phyloP scores from a whole-genome alignment of 2,113 vertebrate genomes.

The Microcebus griseorufus region DNA sequence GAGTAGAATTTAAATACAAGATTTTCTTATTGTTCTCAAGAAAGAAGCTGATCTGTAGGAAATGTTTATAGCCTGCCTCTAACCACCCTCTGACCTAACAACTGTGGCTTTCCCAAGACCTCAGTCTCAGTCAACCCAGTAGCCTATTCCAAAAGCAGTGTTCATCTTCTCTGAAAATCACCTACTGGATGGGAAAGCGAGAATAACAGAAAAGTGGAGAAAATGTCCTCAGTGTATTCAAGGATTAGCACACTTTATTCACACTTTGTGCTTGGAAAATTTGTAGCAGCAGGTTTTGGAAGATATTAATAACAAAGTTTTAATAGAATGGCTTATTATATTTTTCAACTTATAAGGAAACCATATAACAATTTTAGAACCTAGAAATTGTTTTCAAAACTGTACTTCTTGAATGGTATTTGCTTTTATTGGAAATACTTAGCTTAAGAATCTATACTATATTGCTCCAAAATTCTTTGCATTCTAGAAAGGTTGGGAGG shows the following conservation, averaged over 20 bases:
- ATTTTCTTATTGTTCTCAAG: not conserved
- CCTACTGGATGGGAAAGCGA: not conserved
- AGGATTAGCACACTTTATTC: not conserved
- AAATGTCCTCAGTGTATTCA: not conserved
- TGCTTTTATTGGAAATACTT: constrained; percentile 35
- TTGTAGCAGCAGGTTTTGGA: not conserved
- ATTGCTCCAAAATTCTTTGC: constrained; percentile 30
- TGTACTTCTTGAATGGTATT: not conserved
- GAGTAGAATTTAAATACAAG: not conserved
- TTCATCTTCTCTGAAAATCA: not conserved
- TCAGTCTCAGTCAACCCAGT: not conserved
- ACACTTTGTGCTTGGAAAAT: not conserved
- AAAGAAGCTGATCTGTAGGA: not conserved
- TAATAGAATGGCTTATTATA: not conserved
- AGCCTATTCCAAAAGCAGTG: not conserved
- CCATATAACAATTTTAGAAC: not conserved
- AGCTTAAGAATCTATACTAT: constrained; percentile 1
- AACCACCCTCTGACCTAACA: not conserved
- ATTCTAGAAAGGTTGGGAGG: constrained; percentile 1
- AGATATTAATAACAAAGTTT: not conserved
- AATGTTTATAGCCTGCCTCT: not conserved
- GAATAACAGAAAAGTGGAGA: not conserved
- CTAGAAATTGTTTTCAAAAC: not conserved
- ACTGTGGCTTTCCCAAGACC: not conserved
- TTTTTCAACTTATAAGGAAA: not conserved